Base-by-base conservation (phyloP, 1,140 invertebrate genomes). In the Nephila pilipes region DNA sequence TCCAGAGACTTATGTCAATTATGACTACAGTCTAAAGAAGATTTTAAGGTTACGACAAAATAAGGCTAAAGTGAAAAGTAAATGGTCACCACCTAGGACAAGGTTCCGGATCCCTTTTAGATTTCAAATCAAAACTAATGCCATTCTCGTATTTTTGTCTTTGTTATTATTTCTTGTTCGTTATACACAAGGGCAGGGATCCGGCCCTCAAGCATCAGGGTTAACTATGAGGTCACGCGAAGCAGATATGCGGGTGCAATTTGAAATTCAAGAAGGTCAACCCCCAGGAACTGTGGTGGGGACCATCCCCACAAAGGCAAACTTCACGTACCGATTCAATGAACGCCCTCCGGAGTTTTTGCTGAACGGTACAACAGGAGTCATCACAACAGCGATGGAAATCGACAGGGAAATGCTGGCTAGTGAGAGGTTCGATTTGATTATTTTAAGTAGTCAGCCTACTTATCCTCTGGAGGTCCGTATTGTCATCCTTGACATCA, bases 381-480 rank as follows among this genome's bases (percentile, higher is more conserved):
- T 98, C 95, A 98, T 99, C 46, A 96, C 96, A 94, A 99, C 98
- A 0, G 97, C 97, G 87, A 96, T 97, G 38, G 96, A 98, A 22
- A 95, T 99, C 57, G 98, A 99, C 95, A 96, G 98, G 6, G 98
- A 99, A 95, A 96, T 96, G 6, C 95, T 98, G 83, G 38, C 90
- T 3, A 97, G 96, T 94, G 98, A 98, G 94, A 96, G 97, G 46
- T 98, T 98, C 95, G 98, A 98, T 94, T 96, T 99, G 87, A 98
- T 99, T 25, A 97, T 99, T 4, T 96, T 99, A 25, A 98, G 98
- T 16, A 98, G 98, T 95, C 98, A 98, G 95, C 98, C 98, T 4
- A 99, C 98, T 0, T 99, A 99, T 95, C 98, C 98, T 0, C 98
- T 99, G 89, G 98, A 99, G 95, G 98, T 99, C 18, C 96, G 98